A percentile compares a stretch with the other conserved stretches of the same genome.
phyloP scores from a whole-genome alignment of 35 echinoderm and acorn worm genomes.

The Diadema setosum region DNA sequence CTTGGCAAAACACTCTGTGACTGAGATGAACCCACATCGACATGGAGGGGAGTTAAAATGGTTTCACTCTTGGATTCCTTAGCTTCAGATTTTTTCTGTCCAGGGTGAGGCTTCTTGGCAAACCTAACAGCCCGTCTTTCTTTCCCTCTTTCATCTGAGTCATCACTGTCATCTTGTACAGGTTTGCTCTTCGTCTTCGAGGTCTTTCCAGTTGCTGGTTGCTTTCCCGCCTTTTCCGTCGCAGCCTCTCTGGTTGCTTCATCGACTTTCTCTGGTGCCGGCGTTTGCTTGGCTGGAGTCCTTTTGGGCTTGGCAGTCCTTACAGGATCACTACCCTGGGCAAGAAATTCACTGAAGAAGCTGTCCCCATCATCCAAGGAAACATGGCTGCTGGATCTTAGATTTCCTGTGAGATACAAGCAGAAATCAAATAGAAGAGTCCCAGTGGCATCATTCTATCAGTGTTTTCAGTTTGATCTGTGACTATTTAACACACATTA shows the following conservation, averaged over 20 bases:
- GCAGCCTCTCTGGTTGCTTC: not conserved
- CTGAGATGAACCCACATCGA: not conserved
- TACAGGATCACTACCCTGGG: not conserved
- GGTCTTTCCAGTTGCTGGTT: not conserved
- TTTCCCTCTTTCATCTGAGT: not conserved
- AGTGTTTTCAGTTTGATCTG: no score
- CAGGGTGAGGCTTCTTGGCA: not conserved
- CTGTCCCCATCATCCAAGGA: conserved; percentile 49
- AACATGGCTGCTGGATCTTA: not conserved
- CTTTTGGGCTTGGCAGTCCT: conserved; percentile 37
- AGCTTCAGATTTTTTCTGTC: not conserved
- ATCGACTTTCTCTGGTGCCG: not conserved
- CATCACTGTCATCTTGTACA: not conserved
- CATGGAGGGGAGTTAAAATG: not conserved
- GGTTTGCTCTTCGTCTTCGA: conserved; percentile 20
- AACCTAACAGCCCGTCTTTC: not conserved
- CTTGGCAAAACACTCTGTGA: not conserved
- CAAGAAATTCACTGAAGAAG: conserved; percentile 76
- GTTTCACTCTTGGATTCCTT: not conserved
- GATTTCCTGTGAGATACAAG: not conserved
- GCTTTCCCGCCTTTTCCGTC: not conserved
- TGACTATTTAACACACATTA: no score
- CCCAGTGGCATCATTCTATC: no score
- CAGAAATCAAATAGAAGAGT: no score
- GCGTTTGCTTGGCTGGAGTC: not conserved